A percentile compares a stretch with the other conserved stretches of the same genome.
phyloP scores from a whole-genome alignment of 1,140 invertebrate species.

The Neodiprion pinetum region DNA sequence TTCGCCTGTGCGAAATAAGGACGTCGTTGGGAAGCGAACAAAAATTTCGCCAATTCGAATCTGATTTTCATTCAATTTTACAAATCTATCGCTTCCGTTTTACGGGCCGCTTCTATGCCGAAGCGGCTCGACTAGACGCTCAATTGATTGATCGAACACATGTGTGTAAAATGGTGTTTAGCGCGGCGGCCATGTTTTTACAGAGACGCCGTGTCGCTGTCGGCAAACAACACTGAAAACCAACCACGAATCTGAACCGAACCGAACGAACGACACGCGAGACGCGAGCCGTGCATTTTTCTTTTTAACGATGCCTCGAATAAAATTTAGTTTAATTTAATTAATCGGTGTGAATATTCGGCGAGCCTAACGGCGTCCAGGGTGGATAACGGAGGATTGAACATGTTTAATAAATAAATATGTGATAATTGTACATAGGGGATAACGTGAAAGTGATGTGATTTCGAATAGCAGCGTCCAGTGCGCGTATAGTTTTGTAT shows the following conservation, averaged over 20 bases:
- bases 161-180: neutral
- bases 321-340: neutral
- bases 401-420: neutral
- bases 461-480: slow-evolving; percentile 4
- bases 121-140: neutral
- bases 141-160: neutral
- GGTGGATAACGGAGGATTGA: neutral
- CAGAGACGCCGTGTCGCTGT: neutral
- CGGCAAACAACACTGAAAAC: neutral
- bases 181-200: neutral
- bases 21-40: too few relatives aligned
- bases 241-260: neutral
- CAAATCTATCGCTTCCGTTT: too few relatives aligned
- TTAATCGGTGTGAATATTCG: neutral
- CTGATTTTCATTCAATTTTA: too few relatives aligned
- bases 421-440: neutral
- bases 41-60: too few relatives aligned
- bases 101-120: too few relatives aligned
- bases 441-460: neutral
- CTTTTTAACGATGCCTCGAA: slow-evolving; percentile 5
- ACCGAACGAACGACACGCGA: neutral
- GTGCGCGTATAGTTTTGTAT: neutral
- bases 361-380: neutral
- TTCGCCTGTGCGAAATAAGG: too few relatives aligned
- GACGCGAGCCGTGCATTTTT: too few relatives aligned